These are phyloP conservation scores for Scaptomyza flava DNA, from an alignment of 2,888 invertebrate genomes.

Conservation along the genomic window DNA sequence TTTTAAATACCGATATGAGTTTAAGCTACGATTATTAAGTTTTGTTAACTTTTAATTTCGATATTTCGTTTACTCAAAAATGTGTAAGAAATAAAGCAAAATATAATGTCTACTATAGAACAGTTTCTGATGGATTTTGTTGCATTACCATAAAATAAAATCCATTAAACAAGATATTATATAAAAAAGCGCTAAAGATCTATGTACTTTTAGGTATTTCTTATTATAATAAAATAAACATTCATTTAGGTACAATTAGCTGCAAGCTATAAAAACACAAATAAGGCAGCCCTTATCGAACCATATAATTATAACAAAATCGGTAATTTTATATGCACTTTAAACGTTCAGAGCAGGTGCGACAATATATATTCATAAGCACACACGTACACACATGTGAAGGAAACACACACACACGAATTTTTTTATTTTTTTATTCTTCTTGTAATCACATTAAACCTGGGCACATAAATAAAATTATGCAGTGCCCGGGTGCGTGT, in stretches of 20 bases:
- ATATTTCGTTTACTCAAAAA: not conserved
- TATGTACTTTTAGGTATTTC: constrained; percentile 6
- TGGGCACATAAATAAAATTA: constrained; percentile 66
- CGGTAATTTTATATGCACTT: constrained; percentile 40
- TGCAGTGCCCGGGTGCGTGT: constrained; percentile 30
- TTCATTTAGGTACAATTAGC: constrained; percentile 28
- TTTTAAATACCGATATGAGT: constrained; percentile 1
- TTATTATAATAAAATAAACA: constrained; percentile 1
- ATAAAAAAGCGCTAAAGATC: not conserved
- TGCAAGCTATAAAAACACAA: constrained; percentile 26
- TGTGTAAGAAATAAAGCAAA: not conserved
- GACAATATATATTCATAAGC: constrained; percentile 14
- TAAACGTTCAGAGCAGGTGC: constrained; percentile 45
- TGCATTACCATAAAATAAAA: constrained; percentile 39
- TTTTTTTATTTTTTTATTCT: no score
- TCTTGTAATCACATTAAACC: constrained; percentile 67
- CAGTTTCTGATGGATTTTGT: constrained; percentile 52
- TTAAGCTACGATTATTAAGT: not conserved
- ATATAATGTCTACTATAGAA: no score
- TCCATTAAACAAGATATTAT: not conserved
- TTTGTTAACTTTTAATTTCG: constrained; percentile 9
- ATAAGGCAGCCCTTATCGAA: constrained; percentile 37
- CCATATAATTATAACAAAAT: constrained; percentile 28
- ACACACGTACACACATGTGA: not conserved
- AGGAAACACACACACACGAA: constrained; percentile 1